Evolutionary conservation across 1,140 invertebrate genomes (phyloP).

Genomic region (Triops longicaudatus): DNA sequence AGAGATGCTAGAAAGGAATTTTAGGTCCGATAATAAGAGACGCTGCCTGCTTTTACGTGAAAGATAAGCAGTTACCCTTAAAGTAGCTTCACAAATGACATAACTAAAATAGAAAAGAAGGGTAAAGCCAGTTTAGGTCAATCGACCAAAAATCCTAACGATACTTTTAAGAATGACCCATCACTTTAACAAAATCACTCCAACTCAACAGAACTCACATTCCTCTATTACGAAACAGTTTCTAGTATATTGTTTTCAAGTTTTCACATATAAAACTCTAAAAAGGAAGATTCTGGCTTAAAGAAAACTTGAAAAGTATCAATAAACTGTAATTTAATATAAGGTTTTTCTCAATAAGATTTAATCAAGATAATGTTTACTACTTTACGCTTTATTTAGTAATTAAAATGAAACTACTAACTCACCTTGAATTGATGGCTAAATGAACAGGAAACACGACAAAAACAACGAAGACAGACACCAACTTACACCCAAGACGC

Average conservation of each 20-base stretch:
- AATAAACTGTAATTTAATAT: too few species aligned
- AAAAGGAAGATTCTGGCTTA: too few species aligned
- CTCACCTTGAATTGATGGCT: not conserved
- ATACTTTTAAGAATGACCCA: too few species aligned
- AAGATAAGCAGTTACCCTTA: not conserved
- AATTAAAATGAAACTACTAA: not conserved
- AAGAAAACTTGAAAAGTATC: too few species aligned
- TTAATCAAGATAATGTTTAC: too few species aligned
- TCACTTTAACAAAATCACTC: too few species aligned
- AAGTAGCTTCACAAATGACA: not conserved
- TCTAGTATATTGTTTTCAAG: too few species aligned
- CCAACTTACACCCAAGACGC: conserved; percentile 10
- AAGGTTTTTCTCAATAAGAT: too few species aligned
- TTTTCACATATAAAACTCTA: too few species aligned
- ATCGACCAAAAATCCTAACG: too few species aligned
- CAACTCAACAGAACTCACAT: too few species aligned
- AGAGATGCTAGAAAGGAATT: not conserved
- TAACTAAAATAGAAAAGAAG: not conserved
- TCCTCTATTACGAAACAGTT: too few species aligned
- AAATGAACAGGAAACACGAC: not conserved
- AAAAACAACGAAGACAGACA: not conserved
- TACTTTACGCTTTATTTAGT: not conserved
- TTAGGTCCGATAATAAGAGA: not conserved
- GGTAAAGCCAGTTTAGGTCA: not conserved
- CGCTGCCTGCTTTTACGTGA: not conserved